Evolutionary conservation across 2,113 vertebrate genomes (phyloP), one percentile per base, ranked within the genome.

Genomic region (Malaclemys terrapin): DNA sequence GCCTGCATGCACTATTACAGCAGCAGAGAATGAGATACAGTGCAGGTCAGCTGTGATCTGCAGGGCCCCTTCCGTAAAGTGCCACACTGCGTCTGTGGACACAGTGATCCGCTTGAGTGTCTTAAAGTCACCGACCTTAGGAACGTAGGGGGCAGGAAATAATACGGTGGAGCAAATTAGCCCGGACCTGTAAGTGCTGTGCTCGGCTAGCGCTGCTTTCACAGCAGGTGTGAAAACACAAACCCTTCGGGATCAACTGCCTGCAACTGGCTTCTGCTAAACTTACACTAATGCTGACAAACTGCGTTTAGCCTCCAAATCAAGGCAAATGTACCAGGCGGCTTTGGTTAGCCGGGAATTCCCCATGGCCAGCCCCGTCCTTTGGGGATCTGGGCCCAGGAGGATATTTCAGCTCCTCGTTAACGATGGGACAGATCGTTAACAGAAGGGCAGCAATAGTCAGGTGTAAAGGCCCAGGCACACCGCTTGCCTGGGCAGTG

Each of bases 21-120:
- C 84, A 87, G 17, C 25, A 27, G n/a, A 24, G 79, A 49, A 29
- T 1, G 1, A 85, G 52, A 89, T 92, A 95, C 96, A 94, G 29
- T 88, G 93, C 93, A 93, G 91, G 79, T 82, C 83, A 57, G 47
- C 59, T 3, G 80, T 0, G 3, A 72, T 76, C 54, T 89, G 72
- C 69, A 49, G 87, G 87, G 80, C 76, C 80, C 53, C 42, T 93
- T 8, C 80, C 6, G 4, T 9, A 65, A 65, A 35, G 31, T 6
- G 8, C 35, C 31, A 9, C 35, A 2, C 90, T 91, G 94, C 91
- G 93, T 93, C 45, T n/a, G 35, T 31, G 14, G 35, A 17, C 31
- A n/a, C 1, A 16, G 16, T 7, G 4, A 35, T 35, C 62, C 2
- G 31, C 19, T 9, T 8, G 35, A 69, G 62, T 65, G 62, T n/a